Conservation (phyloP, 2,888 invertebrate genomes). For the Drosophila setosimentum region DNA sequence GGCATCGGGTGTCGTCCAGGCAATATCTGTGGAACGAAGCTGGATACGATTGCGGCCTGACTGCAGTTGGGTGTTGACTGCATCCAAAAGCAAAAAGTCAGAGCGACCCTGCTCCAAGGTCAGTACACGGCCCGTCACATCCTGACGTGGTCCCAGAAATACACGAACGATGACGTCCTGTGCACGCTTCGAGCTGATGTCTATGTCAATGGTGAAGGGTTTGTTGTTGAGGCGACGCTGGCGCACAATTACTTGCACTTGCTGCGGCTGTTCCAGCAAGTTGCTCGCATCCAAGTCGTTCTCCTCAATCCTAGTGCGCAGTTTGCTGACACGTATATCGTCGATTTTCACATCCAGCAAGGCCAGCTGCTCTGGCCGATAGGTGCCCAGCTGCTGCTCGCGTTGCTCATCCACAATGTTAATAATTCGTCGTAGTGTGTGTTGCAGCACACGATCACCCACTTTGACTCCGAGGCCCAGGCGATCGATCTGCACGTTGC, state of each 20-base stretch:
- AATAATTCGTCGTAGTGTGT: slow-evolving; percentile 66
- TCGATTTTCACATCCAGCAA: slow-evolving; percentile 88
- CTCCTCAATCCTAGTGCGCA: slow-evolving; percentile 89
- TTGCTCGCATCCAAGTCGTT: slow-evolving; percentile 83
- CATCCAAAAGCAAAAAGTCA: slow-evolving; percentile 88
- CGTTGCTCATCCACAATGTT: slow-evolving; percentile 88
- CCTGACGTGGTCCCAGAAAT: slow-evolving; percentile 89
- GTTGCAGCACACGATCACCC: slow-evolving; percentile 87
- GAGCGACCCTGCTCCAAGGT: slow-evolving; percentile 83
- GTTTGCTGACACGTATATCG: slow-evolving; percentile 88
- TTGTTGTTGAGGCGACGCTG: slow-evolving; percentile 90
- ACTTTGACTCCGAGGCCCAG: slow-evolving; percentile 86
- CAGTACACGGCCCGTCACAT: slow-evolving; percentile 85
- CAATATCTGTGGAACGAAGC: slow-evolving; percentile 73
- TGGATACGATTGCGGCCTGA: slow-evolving; percentile 85
- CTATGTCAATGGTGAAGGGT: slow-evolving; percentile 88
- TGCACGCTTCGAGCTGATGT: slow-evolving; percentile 87
- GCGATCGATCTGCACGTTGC: slow-evolving; percentile 31
- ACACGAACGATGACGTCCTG: slow-evolving; percentile 88
- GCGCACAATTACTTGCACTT: slow-evolving; percentile 80
- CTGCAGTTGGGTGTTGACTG: slow-evolving; percentile 87
- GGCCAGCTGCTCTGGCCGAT: slow-evolving; percentile 87
- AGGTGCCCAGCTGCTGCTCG: slow-evolving; percentile 87
- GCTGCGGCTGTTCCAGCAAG: slow-evolving; percentile 43
- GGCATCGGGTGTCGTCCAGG: slow-evolving; percentile 87